Evolutionary conservation across 2,797 vertebrate genomes (phyloP), one percentile per base, ranked within the genome.

Genomic region (Choloepus didactylus): DNA sequence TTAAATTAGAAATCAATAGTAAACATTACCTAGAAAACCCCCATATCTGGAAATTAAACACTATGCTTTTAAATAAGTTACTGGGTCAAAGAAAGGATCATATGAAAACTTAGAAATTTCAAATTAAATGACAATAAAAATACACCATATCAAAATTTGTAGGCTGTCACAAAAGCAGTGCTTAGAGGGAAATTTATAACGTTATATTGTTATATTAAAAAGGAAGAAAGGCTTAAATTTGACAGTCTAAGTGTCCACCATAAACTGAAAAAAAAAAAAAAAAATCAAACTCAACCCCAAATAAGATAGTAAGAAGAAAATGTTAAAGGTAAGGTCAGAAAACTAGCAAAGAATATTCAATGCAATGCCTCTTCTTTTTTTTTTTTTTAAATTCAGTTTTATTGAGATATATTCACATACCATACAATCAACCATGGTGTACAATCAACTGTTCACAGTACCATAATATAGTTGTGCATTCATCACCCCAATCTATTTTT

Each of bases 101-200:
- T 44, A 29, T 35, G n/a, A 44, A 73, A 90, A 80, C 60, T 89
- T 77, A 67, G 27, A 76, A 62, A 64, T 95, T 95, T 92, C 72
- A 92, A 62, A 51, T 62, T 88, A 82, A 94, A 75, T 60, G 29
- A 56, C 70, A 69, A 80, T 46, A n/a, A 87, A 93, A 89, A 88
- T 49, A 76, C 0, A 44, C 27, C 19, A 14, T 59, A 56, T 84
- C 72, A 88, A 31, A 69, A 49, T 49, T 49, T 49, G 46, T 49
- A 49, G 46, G 46, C 6, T 49, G 46, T 49, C 46, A 49, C 46
- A 49, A 49, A 49, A 49, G 46, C 46, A 49, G 10, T 49, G 46
- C 46, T 49, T 49, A 49, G 46, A 49, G 46, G 46, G 46, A 49
- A 6, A 49, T 93, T 81, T 89, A 69, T 51, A 92, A 80, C 75